Base-by-base conservation (phyloP, 2,113 vertebrate genomes). In the Campylomormyrus numenius region DNA sequence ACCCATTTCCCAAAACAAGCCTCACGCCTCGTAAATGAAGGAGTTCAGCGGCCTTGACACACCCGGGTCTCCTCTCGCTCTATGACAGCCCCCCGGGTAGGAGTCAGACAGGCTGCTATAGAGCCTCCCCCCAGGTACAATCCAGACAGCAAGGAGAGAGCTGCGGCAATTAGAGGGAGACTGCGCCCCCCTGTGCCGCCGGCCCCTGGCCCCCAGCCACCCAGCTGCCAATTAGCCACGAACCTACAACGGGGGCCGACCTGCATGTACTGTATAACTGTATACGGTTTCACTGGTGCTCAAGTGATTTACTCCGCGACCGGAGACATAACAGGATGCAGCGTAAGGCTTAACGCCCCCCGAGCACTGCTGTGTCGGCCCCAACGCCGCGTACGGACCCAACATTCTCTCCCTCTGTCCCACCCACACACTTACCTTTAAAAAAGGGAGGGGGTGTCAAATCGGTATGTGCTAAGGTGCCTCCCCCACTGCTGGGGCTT, bases 1-100 rank as follows among this genome's bases (percentile, higher is more conserved):
- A 92, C 91, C 89, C 91, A 91, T 50, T 49, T 74, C 27, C 46
- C 27, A 27, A 49, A 27, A 89, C 50, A 85, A 48, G 19, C 11
- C 85, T 19, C 5, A 0, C 49, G 13, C 17, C 85, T 53, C 19
- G 49, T 17, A 27, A 7, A 27, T 35, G 27, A 53, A 49, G 49
- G 6, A 87, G 85, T 31, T 48, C 42, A 5, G 21, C 4, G 84
- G 21, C 70, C 24, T 49, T n/a, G 5, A 0, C 5, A 3, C 24
- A 13, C 49, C 49, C 8, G 15, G 24, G 10, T 27, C 13, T 48
- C 35, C n/a, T 53, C 17, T 87, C 27, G 49, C 50, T 3, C 6
- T 19, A 39, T 21, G n/a, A 52, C 85, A n/a, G 85, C n/a, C 85
- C 85, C 85, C 85, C 85, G 15, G 49, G 27, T 15, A 87, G 85